Base-by-base conservation (phyloP, 1,140 invertebrate species). In the Proales similis region DNA sequence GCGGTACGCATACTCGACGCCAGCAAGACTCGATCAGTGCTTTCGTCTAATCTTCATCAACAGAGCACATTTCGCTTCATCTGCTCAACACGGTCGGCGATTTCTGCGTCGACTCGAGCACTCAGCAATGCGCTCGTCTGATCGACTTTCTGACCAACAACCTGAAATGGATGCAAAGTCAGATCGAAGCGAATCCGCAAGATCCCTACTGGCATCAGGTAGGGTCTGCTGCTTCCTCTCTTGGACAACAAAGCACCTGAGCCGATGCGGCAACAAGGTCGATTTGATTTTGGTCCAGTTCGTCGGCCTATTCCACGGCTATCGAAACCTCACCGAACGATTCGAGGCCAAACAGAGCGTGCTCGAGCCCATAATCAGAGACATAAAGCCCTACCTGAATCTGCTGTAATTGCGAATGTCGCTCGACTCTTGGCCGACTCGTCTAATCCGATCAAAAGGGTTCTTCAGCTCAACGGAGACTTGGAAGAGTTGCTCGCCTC, bases 191-290 rank as follows among this genome's bases (percentile, higher is more conserved):
- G 24, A 68, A 71, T 19, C 72, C 75, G 48, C 65, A 72, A 33
- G 81, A 85, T 70, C 78, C 82, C n/a, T 86, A 83, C 71, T 88
- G 86, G 86, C 82, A 87, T 72, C 86, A 88, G 74, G 85, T 86
- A 72, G 76, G 14, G 17, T 12, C 4, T 9, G 20, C 14, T 11
- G 27, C 53, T 20, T 39, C 14, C 38, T 64, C 53, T 57, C 27
- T 66, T 32, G 61, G 48, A n/a, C 22, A 26, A 42, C 20, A 7
- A 38, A 27, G 22, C 11, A 4, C 12, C 7, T 32, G 17, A 47
- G 4, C 32, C 4, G n/a, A 46, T 49, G 22, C 53, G 17, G 33
- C 26, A 60, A 67, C 24, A 66, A 80, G 76, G 71, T 81, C 11
- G 71, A 71, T 30, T 66, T 80, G 32, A 73, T 76, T 26, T 70